phyloP scores from a whole-genome alignment of 2,113 vertebrate species.

The Himantopus leucocephalus region DNA sequence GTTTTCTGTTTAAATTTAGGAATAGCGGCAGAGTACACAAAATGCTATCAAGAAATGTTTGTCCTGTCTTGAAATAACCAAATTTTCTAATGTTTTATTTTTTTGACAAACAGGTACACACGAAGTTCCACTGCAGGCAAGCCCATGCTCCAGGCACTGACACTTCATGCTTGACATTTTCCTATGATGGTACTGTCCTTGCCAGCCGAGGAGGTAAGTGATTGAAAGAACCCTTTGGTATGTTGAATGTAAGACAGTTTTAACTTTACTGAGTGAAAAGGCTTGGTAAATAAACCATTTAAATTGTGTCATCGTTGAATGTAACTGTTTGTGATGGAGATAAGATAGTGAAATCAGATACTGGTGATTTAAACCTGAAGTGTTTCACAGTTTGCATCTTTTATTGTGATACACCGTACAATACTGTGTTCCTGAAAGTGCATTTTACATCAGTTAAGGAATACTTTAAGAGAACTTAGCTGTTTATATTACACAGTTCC shows the following conservation, averaged over 20 bases:
- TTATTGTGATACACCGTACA: not conserved
- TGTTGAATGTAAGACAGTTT: not conserved
- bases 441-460: not conserved
- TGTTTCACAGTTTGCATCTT: not conserved
- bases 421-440: not conserved
- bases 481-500: not conserved
- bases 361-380: not conserved
- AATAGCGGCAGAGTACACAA: not conserved
- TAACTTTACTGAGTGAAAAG: not conserved
- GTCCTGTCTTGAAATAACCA: not conserved
- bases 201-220: slow-evolving; percentile 92
- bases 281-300: not conserved
- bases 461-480: not conserved
- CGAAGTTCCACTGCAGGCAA: slow-evolving; percentile 94
- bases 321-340: not conserved
- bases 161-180: slow-evolving; percentile 89
- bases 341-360: not conserved
- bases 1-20: not conserved
- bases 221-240: not conserved
- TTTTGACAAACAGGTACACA: slow-evolving; percentile 85
- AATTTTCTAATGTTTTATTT: slow-evolving; percentile 22
- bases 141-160: slow-evolving; percentile 88
- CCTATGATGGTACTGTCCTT: slow-evolving; percentile 88
- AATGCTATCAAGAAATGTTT: not conserved
- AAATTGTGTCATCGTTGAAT: not conserved